A percentile compares a stretch with the other conserved stretches of the same genome.
Conservation (phyloP, 2,113 vertebrate species). For the Holacanthus passer region DNA sequence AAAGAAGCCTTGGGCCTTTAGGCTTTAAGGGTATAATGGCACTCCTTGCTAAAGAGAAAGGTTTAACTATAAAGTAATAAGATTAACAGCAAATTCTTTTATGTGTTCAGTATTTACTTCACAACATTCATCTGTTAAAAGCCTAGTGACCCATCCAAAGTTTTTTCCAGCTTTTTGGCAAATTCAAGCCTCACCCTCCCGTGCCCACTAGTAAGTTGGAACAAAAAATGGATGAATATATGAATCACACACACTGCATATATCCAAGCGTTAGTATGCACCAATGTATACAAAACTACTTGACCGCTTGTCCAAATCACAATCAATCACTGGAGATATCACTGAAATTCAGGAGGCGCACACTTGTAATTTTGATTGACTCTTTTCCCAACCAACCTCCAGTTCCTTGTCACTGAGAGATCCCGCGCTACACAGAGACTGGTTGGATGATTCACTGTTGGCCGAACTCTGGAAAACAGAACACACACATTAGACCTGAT, state of each 20-base stretch:
- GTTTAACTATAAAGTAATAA: not conserved
- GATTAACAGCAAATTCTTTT: not conserved
- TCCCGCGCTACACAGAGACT: conserved; percentile 95
- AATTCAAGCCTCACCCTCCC: not conserved
- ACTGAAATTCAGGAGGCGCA: not conserved
- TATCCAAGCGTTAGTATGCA: no score
- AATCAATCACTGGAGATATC: not conserved
- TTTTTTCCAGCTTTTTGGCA: not conserved
- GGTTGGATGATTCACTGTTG: conserved; percentile 96
- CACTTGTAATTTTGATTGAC: not conserved
- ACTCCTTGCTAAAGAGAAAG: not conserved
- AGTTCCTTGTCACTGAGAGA: conserved; percentile 96
- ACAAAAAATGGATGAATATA: not conserved
- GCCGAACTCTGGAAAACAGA: conserved; percentile 86
- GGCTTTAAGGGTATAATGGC: not conserved
- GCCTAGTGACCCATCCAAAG: not conserved
- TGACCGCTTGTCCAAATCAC: not conserved
- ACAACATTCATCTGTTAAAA: not conserved
- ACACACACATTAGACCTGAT: conserved; percentile 5
- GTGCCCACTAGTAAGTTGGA: not conserved
- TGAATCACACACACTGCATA: not conserved
- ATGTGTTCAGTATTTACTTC: not conserved
- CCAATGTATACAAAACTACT: not conserved
- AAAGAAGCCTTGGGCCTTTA: not conserved
- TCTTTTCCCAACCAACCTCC: conserved; percentile 86